Conservation (phyloP, 1,140 invertebrate species). For the Rhyacophila brunnea region DNA sequence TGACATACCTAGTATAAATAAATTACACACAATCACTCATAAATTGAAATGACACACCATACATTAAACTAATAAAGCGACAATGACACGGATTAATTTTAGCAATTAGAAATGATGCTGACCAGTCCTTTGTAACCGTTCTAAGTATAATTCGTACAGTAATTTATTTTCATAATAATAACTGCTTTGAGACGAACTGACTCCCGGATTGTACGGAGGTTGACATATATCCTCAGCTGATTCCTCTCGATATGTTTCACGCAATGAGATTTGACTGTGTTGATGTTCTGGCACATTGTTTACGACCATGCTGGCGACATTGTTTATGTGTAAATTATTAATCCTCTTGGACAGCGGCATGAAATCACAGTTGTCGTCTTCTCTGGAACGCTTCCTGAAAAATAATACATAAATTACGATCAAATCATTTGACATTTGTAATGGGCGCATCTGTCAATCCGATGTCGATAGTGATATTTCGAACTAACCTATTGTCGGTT, state of each 20-base stretch:
- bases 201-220: constrained; percentile 51
- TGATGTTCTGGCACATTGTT: constrained; percentile 19
- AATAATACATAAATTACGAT: constrained; percentile 7
- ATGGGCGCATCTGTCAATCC: constrained; percentile 4
- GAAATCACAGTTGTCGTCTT: constrained; percentile 71
- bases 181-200: constrained; percentile 47
- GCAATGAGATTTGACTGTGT: constrained; percentile 19
- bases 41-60: too few relatives aligned
- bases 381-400: constrained; percentile 65
- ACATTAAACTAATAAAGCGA: too few relatives aligned
- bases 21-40: too few relatives aligned
- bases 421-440: background rate
- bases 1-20: too few relatives aligned
- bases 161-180: constrained; percentile 55
- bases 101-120: constrained; percentile 39
- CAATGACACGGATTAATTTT: too few relatives aligned
- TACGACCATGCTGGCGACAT: constrained; percentile 33
- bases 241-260: constrained; percentile 22
- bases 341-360: constrained; percentile 76
- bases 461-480: background rate
- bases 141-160: constrained; percentile 54
- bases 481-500: constrained; percentile 24
- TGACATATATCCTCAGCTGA: constrained; percentile 42
- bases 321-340: constrained; percentile 75
- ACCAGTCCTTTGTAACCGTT: constrained; percentile 52